Percentiles rank a stretch among this genome's conserved stretches.
Evolutionary conservation across 2,113 vertebrate species (phyloP).

Genomic region (Dipodomys merriami): DNA sequence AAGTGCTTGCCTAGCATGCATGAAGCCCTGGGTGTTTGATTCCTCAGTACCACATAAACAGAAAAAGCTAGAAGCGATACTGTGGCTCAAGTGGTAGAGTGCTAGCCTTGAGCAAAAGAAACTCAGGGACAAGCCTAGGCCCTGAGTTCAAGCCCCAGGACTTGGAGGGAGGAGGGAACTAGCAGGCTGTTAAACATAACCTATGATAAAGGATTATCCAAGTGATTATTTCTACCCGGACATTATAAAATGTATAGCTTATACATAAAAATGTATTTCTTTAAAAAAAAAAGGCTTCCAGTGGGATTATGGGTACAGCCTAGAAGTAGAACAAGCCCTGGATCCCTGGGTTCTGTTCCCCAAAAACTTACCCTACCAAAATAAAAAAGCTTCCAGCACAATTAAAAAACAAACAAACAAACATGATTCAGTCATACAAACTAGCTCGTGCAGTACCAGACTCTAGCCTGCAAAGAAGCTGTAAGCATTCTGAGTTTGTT

Average conservation of each 20-base stretch:
- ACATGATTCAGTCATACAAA: not conserved
- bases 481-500: slow-evolving; percentile 5
- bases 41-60: no score
- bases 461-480: not conserved
- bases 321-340: not conserved
- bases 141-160: no score
- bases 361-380: not conserved
- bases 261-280: not conserved
- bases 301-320: not conserved
- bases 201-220: slow-evolving; percentile 2
- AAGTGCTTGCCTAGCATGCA: no score
- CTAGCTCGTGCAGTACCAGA: not conserved
- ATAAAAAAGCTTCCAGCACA: no score
- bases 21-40: no score
- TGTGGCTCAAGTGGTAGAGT: no score
- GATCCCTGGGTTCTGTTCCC: not conserved
- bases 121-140: no score
- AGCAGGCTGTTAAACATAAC: slow-evolving; percentile 1
- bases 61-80: no score
- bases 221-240: not conserved
- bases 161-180: no score
- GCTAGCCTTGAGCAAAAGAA: no score
- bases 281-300: not conserved
- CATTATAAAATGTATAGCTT: not conserved
- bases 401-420: not conserved